Evolutionary conservation across 2,888 invertebrate species (phyloP), one percentile per base, ranked within the genome.

Genomic region (Erpobdella octoculata): DNA sequence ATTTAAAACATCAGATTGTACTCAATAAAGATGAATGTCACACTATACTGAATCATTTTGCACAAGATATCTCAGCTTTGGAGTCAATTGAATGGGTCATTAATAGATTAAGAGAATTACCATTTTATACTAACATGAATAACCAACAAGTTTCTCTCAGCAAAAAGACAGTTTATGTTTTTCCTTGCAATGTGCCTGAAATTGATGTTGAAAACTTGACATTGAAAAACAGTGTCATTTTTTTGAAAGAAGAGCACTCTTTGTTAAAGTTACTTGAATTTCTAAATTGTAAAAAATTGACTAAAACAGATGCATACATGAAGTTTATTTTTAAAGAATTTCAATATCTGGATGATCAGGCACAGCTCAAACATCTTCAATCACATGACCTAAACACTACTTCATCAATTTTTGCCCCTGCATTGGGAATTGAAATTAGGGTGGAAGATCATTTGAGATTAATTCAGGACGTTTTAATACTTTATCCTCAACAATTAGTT

Each of bases 401-500:
- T 48, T 48, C 12, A 3, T 48, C 48, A 48, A 9, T 9, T 5
- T 48, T 6, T 25, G 25, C 18, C 18, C 18, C 25, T 21, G n/a
- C 48, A 4, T 28, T 61, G 18, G 61, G 61, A 25, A 33, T 21
- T 61, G 61, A 61, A 61, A 61, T 61, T 21, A 21, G 28, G 18
- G 18, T 61, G n/a, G 61, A 61, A 21, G 61, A 61, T 28, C 61
- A 61, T 21, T 61, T 61, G 5, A 61, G 4, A 5, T 61, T 61
- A 61, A 28, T 61, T 25, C 61, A 61, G 33, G 61, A 61, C 28
- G 61, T 31, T 8, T 61, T 18, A 21, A 61, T 31, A 21, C 31
- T 21, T 61, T 61, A 31, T 33, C 28, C 28, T 18, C n/a, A 61
- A 61, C 61, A 61, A 21, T 33, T 61, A 31, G 61, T 61, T 18